Conservation (phyloP, 2,888 invertebrate genomes). For the Rotaria sp. region DNA sequence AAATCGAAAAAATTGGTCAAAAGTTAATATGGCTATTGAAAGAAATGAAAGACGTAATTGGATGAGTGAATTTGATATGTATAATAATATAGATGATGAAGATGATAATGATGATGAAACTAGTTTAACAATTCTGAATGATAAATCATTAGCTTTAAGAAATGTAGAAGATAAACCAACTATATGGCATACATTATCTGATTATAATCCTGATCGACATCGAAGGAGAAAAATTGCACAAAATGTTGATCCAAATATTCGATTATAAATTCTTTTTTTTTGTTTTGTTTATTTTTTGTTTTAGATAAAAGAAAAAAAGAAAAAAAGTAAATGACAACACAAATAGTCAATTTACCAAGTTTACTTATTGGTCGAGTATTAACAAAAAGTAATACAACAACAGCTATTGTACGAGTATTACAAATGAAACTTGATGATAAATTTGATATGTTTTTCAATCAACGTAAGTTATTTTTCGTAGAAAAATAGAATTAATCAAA, state of each 20-base stretch:
- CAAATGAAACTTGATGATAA: slow-evolving; percentile 26
- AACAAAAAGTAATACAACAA: not conserved
- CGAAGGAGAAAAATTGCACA: not conserved
- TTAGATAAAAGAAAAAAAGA: not conserved
- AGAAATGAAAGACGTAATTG: not conserved
- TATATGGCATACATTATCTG: not conserved
- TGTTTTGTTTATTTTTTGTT: not conserved
- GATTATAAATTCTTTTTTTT: not conserved
- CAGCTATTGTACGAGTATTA: not conserved
- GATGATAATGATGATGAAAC: not conserved
- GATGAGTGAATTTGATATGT: slow-evolving; percentile 26
- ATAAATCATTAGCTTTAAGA: not conserved
- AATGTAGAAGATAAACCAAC: not conserved
- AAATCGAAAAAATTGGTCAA: not conserved
- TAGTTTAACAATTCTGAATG: not conserved
- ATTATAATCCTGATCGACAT: not conserved
- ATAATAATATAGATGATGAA: not conserved
- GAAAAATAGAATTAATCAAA: not conserved
- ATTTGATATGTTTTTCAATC: slow-evolving; percentile 16
- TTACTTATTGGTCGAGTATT: not conserved
- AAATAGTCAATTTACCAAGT: not conserved
- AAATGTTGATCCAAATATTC: not conserved
- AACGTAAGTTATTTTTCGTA: not conserved
- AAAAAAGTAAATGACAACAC: not conserved
- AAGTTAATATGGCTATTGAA: not conserved